Percentiles rank a stretch among this genome's conserved stretches.
Conservation (phyloP, 2,888 invertebrate species). For the Trichogramma evanescens region DNA sequence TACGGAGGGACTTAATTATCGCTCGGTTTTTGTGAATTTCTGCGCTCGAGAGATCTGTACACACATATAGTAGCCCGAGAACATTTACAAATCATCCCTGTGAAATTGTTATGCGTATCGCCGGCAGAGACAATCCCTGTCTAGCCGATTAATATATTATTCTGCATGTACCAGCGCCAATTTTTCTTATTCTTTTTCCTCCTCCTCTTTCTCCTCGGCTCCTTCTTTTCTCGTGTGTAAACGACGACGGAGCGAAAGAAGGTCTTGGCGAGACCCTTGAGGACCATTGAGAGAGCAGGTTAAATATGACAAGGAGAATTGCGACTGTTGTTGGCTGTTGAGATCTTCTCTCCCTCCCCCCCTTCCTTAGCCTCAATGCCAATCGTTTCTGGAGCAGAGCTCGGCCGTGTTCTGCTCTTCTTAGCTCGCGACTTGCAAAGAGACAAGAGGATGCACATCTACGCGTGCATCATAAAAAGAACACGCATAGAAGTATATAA, state of each 20-base stretch:
- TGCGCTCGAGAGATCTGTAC: too few relatives aligned
- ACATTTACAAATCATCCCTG: too few relatives aligned
- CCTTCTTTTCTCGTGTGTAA: conserved; percentile 12
- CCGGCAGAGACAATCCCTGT: too few relatives aligned
- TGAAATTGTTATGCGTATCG: too few relatives aligned
- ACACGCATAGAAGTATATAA: not conserved
- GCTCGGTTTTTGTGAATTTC: too few relatives aligned
- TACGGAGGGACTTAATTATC: conserved; percentile 12
- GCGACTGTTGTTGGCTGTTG: conserved; percentile 44
- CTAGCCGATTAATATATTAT: too few relatives aligned
- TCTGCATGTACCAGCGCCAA: too few relatives aligned
- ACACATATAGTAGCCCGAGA: too few relatives aligned
- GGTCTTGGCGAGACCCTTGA: conserved; percentile 9
- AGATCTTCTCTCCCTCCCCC: conserved; percentile 27
- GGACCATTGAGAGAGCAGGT: conserved; percentile 23
- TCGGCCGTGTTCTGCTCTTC: not conserved
- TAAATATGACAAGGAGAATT: conserved; percentile 7
- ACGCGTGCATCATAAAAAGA: too few relatives aligned
- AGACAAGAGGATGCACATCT: too few relatives aligned
- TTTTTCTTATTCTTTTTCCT: too few relatives aligned
- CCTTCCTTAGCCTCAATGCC: not conserved
- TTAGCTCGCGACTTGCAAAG: not conserved
- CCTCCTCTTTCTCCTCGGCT: too few relatives aligned
- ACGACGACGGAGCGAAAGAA: conserved; percentile 6
- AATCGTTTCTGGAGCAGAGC: conserved; percentile 34